These are phyloP conservation scores for Physocephala rufipes DNA, from an alignment of 2,888 invertebrate genomes.

Conservation along the genomic window DNA sequence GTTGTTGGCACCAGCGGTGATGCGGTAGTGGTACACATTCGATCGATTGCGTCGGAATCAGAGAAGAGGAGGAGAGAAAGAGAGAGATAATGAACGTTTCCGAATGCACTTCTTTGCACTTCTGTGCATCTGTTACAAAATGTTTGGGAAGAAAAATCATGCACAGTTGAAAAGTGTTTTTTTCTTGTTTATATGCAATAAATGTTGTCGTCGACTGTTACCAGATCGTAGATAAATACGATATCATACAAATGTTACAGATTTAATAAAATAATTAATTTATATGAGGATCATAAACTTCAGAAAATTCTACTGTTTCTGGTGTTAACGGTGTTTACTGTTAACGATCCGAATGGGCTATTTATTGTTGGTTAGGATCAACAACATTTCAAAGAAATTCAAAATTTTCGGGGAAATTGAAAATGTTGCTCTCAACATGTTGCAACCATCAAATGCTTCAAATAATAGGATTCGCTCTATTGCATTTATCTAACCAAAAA, in stretches of 20 bases:
- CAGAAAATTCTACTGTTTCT: too few relatives aligned
- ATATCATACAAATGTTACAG: neutral
- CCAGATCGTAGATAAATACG: neutral
- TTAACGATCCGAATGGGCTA: too few relatives aligned
- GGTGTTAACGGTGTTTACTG: too few relatives aligned
- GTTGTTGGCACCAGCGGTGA: neutral
- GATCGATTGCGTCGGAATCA: conserved; percentile 35
- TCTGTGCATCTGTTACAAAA: conserved; percentile 64
- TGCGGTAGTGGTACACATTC: neutral
- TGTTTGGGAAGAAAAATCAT: conserved; percentile 66
- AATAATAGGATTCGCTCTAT: neutral
- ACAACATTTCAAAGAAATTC: conserved; percentile 9
- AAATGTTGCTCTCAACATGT: conserved; percentile 32
- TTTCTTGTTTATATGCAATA: conserved; percentile 59
- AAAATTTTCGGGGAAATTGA: conserved; percentile 53
- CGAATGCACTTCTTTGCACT: conserved; percentile 49
- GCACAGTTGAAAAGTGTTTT: conserved; percentile 61
- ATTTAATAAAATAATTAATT: too few relatives aligned
- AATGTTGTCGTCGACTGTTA: conserved; percentile 47
- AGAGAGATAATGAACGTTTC: conserved; percentile 42
- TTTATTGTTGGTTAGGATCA: too few relatives aligned
- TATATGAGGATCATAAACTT: too few relatives aligned
- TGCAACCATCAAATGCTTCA: conserved; percentile 11
- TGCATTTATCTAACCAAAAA: neutral
- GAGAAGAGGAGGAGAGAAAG: conserved; percentile 42